Percentiles rank a stretch among this genome's conserved stretches.
Conservation (phyloP, 2,113 vertebrate genomes). For the Mungos mungo region DNA sequence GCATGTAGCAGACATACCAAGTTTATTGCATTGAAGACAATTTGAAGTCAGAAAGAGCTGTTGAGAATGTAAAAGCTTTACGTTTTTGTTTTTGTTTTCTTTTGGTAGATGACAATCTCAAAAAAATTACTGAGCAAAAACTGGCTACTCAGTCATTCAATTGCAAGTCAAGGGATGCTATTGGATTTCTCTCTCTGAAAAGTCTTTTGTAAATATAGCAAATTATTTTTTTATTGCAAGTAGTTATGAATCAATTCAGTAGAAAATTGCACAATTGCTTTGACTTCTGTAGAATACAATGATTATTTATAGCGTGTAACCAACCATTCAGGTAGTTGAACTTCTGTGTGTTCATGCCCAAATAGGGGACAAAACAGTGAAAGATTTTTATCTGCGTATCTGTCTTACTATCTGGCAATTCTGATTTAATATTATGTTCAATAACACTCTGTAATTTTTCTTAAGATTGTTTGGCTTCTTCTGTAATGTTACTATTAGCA, state of each 20-base stretch:
- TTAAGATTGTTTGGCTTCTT: background rate
- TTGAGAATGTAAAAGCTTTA: background rate
- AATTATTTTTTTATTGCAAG: background rate
- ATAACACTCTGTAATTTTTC: background rate
- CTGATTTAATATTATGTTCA: background rate
- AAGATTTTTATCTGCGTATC: background rate
- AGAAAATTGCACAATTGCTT: background rate
- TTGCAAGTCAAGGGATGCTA: background rate
- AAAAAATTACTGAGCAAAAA: background rate
- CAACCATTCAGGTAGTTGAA: background rate
- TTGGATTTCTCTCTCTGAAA: background rate
- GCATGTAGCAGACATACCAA: background rate
- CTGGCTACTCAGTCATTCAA: background rate
- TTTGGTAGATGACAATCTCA: background rate
- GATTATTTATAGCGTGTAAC: background rate
- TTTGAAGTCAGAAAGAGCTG: background rate
- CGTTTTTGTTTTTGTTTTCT: background rate
- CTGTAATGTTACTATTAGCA: background rate
- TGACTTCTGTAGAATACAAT: slow-evolving; percentile 1
- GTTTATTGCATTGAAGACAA: background rate
- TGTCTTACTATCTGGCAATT: background rate
- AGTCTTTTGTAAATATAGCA: background rate
- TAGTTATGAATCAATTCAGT: background rate
- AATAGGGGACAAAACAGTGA: background rate
- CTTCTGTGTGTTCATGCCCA: background rate